These are phyloP conservation scores for Metalampra italica DNA, from an alignment of 2,888 invertebrate species.

Conservation along the genomic window DNA sequence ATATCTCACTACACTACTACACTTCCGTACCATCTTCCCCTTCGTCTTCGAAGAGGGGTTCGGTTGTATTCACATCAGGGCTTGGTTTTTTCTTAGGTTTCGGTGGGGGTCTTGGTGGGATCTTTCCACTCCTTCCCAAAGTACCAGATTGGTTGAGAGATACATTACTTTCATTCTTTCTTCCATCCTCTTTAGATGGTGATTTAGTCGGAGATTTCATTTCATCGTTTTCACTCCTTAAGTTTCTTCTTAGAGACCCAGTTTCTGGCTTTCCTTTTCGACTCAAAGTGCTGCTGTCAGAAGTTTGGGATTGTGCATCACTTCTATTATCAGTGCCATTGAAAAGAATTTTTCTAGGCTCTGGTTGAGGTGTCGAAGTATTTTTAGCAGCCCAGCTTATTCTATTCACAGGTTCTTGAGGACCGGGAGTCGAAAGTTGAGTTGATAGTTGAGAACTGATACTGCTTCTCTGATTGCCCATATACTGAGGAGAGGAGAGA, in stretches of 20 bases:
- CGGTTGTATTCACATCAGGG: constrained; percentile 80
- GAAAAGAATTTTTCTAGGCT: constrained; percentile 62
- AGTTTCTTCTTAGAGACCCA: constrained; percentile 60
- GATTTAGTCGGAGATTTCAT: constrained; percentile 44
- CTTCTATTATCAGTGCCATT: constrained; percentile 49
- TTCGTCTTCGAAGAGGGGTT: constrained; percentile 91
- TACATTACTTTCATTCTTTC: constrained; percentile 51
- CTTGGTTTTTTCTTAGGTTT: constrained; percentile 88
- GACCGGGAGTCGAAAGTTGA: constrained; percentile 69
- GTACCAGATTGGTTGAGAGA: constrained; percentile 66
- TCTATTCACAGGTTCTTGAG: constrained; percentile 69
- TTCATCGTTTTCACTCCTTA: constrained; percentile 51
- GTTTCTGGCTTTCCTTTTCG: constrained; percentile 76
- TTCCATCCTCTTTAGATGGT: constrained; percentile 58
- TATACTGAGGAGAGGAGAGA: constrained; percentile 32
- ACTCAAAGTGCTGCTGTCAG: constrained; percentile 58
- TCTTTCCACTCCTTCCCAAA: constrained; percentile 79
- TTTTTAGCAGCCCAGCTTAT: constrained; percentile 75
- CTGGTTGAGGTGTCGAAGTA: constrained; percentile 68
- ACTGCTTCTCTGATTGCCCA: constrained; percentile 66
- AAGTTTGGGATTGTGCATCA: constrained; percentile 46
- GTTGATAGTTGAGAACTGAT: constrained; percentile 70
- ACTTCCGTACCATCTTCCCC: constrained; percentile 94
- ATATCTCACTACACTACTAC: constrained; percentile 53
- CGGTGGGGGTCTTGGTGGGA: constrained; percentile 90